Percentiles rank a stretch among this genome's conserved stretches.
phyloP scores from a whole-genome alignment of 2,797 vertebrate genomes.

The Sternotherus odoratus region DNA sequence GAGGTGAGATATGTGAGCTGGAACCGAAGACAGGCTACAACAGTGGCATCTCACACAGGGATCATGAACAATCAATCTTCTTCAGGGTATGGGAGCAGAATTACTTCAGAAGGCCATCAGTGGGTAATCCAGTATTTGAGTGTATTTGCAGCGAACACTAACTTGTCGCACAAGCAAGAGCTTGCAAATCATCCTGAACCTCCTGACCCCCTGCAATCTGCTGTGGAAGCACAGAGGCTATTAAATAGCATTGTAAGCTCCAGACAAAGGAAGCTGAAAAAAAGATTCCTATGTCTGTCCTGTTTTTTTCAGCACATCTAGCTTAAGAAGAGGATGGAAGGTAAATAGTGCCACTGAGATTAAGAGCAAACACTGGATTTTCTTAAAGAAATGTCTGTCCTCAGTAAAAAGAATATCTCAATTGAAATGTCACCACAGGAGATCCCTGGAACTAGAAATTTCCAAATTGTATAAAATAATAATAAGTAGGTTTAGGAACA shows the following conservation, averaged over 20 bases:
- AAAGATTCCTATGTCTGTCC: background rate
- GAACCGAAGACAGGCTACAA: conserved; percentile 78
- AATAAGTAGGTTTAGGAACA: background rate
- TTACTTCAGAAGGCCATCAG: conserved; percentile 74
- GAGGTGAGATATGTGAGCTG: conserved; percentile 79
- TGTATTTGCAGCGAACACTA: conserved; percentile 52
- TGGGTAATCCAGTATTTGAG: conserved; percentile 70
- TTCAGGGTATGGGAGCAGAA: conserved; percentile 74
- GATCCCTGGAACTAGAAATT: background rate
- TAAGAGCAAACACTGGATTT: background rate
- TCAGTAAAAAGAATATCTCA: background rate
- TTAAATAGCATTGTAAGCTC: conserved; percentile 20
- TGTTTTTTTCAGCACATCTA: background rate
- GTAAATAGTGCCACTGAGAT: background rate
- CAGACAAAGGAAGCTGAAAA: conserved; percentile 22
- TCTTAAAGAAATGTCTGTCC: background rate
- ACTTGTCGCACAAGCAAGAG: conserved; percentile 70
- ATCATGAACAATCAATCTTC: conserved; percentile 83
- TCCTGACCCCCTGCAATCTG: conserved; percentile 42
- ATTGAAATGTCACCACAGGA: background rate
- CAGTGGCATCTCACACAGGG: conserved; percentile 70
- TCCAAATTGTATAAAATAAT: background rate
- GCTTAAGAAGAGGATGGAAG: background rate
- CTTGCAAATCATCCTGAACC: conserved; percentile 75
- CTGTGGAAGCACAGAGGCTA: conserved; percentile 26